Conservation (phyloP, 30 jellyfish, hydroid and myxozoan genomes). For the Hydra vulgaris region DNA sequence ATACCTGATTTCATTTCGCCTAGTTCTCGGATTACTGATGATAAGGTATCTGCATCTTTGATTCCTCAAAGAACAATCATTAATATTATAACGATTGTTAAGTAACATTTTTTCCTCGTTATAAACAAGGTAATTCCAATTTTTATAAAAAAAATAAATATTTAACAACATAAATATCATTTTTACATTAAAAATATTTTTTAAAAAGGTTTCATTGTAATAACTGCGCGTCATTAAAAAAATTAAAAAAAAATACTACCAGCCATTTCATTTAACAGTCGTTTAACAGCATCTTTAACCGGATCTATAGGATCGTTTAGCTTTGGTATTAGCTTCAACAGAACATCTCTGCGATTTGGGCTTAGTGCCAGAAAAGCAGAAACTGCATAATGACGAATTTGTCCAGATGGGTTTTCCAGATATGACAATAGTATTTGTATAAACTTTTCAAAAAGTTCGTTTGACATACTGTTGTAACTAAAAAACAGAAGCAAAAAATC, state of each 20-base stretch:
- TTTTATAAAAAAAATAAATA: too few species aligned
- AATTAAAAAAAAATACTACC: too few species aligned
- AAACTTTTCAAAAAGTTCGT: background rate
- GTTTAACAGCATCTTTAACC: slow-evolving; percentile 19
- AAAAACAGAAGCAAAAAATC: background rate
- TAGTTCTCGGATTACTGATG: background rate
- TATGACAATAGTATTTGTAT: slow-evolving; percentile 2
- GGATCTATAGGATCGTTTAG: slow-evolving; percentile 12
- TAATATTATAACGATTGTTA: too few species aligned
- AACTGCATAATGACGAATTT: slow-evolving; percentile 17
- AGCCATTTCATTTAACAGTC: background rate
- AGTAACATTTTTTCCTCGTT: too few species aligned
- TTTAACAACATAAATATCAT: too few species aligned
- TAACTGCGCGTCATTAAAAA: too few species aligned
- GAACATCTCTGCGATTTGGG: slow-evolving; percentile 15
- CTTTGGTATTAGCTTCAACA: slow-evolving; percentile 1
- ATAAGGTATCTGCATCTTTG: slow-evolving; percentile 15
- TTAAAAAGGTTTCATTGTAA: too few species aligned
- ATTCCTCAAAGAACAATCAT: background rate
- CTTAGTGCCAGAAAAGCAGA: slow-evolving; percentile 13
- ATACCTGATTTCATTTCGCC: background rate
- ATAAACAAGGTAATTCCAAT: too few species aligned
- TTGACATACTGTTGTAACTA: background rate
- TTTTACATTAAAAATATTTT: too few species aligned
- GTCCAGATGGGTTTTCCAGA: slow-evolving; percentile 10